Base-by-base conservation (phyloP, 1,140 invertebrate genomes). In the Lasioglossum baleicum region DNA sequence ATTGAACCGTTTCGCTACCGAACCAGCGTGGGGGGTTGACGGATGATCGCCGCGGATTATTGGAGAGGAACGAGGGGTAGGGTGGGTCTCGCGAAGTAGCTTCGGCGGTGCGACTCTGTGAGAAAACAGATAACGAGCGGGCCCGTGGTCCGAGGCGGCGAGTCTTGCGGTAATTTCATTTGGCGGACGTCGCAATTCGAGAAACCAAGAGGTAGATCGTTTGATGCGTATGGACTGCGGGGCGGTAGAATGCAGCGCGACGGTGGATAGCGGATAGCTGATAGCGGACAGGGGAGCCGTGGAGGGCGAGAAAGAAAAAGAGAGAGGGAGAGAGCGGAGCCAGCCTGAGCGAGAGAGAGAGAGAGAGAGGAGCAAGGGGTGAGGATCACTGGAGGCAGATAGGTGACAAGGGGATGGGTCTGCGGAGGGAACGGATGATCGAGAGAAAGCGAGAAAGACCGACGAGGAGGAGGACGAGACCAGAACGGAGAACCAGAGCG, bases 301-400 rank as follows among this genome's bases (percentile, higher is more conserved):
- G 20, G 4, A 51, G 65, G 31, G 44, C 10, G 64, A 48, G 64
- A 61, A 53, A 42, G 60, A 22, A 71, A 22, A n/a, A n/a, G 17
- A 40, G 66, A 51, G 61, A 11, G 17, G 44, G 26, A 60, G 75
- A 0, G n/a, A n/a, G n/a, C 7, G 5, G 44, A 6, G 51, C 44
- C 44, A 11, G 44, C 10, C 44, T n/a, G n/a, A 26, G 26, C 8
- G 17, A 40, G 66, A 51, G 61, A 11, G 17, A 35, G 26, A 60
- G 75, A 1, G 26, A 13, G 44, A 11, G 75, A 60, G 61, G 68
- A 73, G 74, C 63, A 73, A 72, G 72, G 81, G 77, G 73, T 40
- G 75, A 84, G 75, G 75, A 77, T 82, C 81, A 83, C 78, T 81
- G 83, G 80, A 81, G 83, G 83, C 67, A 78, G 75, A 82, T 82